Evolutionary conservation across 2,113 vertebrate genomes (phyloP), one percentile per base, ranked within the genome.

Genomic region (Eulemur macaco): DNA sequence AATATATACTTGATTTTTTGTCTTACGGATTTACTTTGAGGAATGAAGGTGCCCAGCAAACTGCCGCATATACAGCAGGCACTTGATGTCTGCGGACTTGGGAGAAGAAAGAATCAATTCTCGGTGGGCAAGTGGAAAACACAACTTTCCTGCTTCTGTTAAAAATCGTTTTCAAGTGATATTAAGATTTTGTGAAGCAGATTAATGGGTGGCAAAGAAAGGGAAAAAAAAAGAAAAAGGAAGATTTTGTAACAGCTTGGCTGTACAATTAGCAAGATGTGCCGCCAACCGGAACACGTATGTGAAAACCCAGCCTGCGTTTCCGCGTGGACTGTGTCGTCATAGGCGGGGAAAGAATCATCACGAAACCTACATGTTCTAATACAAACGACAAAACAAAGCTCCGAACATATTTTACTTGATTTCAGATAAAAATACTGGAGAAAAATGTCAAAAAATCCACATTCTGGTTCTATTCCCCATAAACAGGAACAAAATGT

Each of bases 231-330:
- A 47, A 47, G 9, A 47, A 47, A 47, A 47, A 47, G 11, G 52
- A 89, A 90, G 95, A 96, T 92, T 71, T 88, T 87, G 66, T 37
- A 98, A 96, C 96, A 95, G 92, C 86, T 0, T 3, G 93, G 86
- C 93, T 8, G 3, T 31, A 20, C 27, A 60, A 94, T 71, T 47
- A 86, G 96, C 85, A 94, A 42, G 78, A 82, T 77, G 80, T 88
- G 54, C 94, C 95, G 96, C 95, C 97, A 97, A 87, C 29, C 93
- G 15, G 27, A 95, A 31, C 3, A 0, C 42, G 58, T 54, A 17
- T 0, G n/a, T 25, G 68, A 23, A 80, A 71, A 84, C 34, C 69
- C 47, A 85, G 89, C 83, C 71, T 89, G 87, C 23, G 84, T 74
- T 93, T 97, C 78, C 71, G 94, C 37, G 37, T 64, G 78, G 63